Evolutionary conservation across 2,113 vertebrate genomes (phyloP), one percentile per base, ranked within the genome.

Genomic region (Nothocercus julius): DNA sequence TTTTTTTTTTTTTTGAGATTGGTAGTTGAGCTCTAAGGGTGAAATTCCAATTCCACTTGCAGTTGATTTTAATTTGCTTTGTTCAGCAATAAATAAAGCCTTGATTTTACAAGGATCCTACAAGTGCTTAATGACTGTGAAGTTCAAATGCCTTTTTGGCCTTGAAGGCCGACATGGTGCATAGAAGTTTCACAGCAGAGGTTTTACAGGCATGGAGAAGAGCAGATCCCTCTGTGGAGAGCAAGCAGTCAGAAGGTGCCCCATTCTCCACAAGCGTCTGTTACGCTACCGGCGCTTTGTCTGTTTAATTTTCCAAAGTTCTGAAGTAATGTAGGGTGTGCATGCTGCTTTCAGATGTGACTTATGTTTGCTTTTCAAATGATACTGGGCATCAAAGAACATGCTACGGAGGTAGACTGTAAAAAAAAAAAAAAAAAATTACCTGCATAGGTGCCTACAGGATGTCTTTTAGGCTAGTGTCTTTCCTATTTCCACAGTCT

Each of bases 101-200:
- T 94, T 88, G 91, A 90, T 97, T 85, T 68, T 90, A 30, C 45
- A 47, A 90, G 88, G 91, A 90, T 97, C 87, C 68, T 91, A 30
- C 36, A 47, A 87, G 88, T 94, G 64, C 79, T 93, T 74, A 64
- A 72, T 72, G 66, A 88, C 84, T 88, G 89, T 94, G 94, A 95
- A 89, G 85, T 74, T 87, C 92, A 96, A 96, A 94, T 93, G 94
- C 90, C 92, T 94, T 77, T 34, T 87, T 91, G 75, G 84, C 53
- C 84, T 20, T 91, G 62, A 58, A 84, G 53, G 69, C 74, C 68
- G 63, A 40, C 78, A 61, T 79, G 88, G 58, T 92, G 25, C 0
- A 0, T 44, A 81, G 86, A 72, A 73, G 85, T 90, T 90, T 78
- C 61, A 88, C 62, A 87, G 75, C 40, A 54, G 47, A 69, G n/a